phyloP scores from a whole-genome alignment of 2,888 invertebrate species.

The Sphaerophoria rueppellii region DNA sequence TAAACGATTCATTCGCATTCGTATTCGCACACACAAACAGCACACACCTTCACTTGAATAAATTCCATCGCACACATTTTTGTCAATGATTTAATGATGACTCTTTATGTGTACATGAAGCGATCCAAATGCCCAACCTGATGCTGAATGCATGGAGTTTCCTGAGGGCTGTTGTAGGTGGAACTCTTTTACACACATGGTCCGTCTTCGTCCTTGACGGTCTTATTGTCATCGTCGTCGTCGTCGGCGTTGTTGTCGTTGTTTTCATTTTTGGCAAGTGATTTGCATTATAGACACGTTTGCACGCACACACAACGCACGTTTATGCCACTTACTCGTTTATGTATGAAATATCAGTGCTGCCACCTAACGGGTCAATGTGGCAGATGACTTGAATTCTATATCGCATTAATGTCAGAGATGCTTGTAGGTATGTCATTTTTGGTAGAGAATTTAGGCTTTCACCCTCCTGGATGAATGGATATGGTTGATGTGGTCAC shows the following conservation, averaged over 20 bases:
- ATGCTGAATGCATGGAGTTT: conserved; percentile 49
- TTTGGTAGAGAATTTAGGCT: conserved; percentile 11
- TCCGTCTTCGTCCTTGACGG: conserved; percentile 22
- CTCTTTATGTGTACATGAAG: conserved; percentile 51
- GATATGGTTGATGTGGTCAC: conserved; percentile 4
- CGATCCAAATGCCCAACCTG: not conserved
- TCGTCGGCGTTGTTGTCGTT: conserved; percentile 23
- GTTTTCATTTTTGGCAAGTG: conserved; percentile 59
- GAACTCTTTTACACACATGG: conserved; percentile 7
- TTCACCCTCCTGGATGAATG: not conserved
- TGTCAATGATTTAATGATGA: conserved; percentile 68
- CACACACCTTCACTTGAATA: not conserved
- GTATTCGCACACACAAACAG: not conserved
- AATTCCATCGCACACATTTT: conserved; percentile 17
- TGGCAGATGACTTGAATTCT: conserved; percentile 39
- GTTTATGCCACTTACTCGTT: conserved; percentile 20
- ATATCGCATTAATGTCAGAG: conserved; percentile 12
- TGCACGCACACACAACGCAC: conserved; percentile 65
- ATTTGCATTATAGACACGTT: conserved; percentile 72
- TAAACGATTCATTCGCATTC: conserved; percentile 10
- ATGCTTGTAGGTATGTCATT: conserved; percentile 25
- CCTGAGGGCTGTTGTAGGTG: conserved; percentile 10
- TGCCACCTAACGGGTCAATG: conserved; percentile 34
- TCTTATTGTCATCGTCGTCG: conserved; percentile 23
- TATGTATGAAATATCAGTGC: conserved; percentile 17